Base-by-base conservation (phyloP, 2,113 vertebrate species). In the Triplophysa tibetana region DNA sequence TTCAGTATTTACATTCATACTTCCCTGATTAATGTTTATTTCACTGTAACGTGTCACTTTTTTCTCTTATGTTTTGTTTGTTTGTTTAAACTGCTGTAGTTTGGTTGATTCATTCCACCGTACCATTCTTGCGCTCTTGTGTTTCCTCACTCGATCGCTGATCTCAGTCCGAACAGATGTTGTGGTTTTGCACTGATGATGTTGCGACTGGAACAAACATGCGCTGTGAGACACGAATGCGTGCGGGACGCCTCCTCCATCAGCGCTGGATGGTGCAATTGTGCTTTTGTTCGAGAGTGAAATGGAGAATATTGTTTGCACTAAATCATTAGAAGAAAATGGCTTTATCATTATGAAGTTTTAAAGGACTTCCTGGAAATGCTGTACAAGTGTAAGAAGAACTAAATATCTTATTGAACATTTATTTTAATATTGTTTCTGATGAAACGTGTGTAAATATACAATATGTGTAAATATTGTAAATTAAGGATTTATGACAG, bases 391-490 rank as follows among this genome's bases (percentile, higher is more conserved):
- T 87, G 90, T 83, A 82, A 89, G 89, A 78, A 83, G 90, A 90
- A 89, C 93, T 93, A 94, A 94, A 89, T 92, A 95, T 94, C 93
- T 60, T 94, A 94, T 95, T 93, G 93, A 94, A 92, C 94, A 90
- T 95, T 95, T 95, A 95, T 96, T 96, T 96, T 95, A 95, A 93
- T 95, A 95, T 94, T 93, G 91, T 95, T 95, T 94, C 90, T 92
- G 92, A 90, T 92, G 89, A 88, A 90, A 85, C 94, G 85, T 78
- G 86, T 96, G 94, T 95, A 94, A 91, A 86, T 29, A 29, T 29
- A 29, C 29, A 29, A 29, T 29, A 91, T 94, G 93, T 91, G 91
- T 95, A 93, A 94, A 92, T 92, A 92, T 89, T 93, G 91, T 92
- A 91, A 93, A 92, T 90, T 90, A 90, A 83, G 87, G 88, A 92